These are phyloP conservation scores for Oreohelix idahoensis DNA, from an alignment of 1,140 invertebrate genomes.

Conservation along the genomic window DNA sequence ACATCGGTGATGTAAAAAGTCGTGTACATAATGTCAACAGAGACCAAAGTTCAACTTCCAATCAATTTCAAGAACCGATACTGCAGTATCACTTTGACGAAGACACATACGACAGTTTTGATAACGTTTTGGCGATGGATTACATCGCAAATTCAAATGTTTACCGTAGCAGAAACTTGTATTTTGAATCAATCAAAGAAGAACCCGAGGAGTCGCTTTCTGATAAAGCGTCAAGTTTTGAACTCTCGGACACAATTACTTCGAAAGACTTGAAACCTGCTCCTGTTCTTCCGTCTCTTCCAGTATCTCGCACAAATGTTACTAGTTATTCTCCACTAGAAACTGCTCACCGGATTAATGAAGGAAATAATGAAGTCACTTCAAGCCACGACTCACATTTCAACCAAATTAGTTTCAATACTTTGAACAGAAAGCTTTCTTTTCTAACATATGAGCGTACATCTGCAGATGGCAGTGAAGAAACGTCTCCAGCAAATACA, in stretches of 20 bases:
- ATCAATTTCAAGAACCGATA: background rate
- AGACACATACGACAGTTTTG: background rate
- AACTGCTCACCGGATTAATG: too few species aligned
- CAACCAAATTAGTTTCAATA: background rate
- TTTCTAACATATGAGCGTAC: background rate
- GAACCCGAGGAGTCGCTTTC: background rate
- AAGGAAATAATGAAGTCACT: too few species aligned
- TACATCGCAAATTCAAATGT: background rate
- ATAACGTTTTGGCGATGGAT: background rate
- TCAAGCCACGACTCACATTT: background rate
- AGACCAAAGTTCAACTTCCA: background rate
- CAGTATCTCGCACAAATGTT: too few species aligned
- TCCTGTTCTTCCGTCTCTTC: background rate
- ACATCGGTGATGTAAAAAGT: background rate
- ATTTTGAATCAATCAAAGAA: background rate
- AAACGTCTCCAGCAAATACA: background rate
- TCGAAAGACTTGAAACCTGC: background rate
- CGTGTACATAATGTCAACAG: background rate
- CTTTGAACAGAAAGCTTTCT: background rate
- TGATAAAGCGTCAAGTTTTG: background rate
- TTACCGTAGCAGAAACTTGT: background rate
- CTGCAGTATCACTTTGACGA: background rate
- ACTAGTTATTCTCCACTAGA: too few species aligned
- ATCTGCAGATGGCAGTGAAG: background rate
- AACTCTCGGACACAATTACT: background rate